Evolutionary conservation across 2,888 invertebrate genomes (phyloP), one percentile per base, ranked within the genome.

Genomic region (Eustalomyia histrio): DNA sequence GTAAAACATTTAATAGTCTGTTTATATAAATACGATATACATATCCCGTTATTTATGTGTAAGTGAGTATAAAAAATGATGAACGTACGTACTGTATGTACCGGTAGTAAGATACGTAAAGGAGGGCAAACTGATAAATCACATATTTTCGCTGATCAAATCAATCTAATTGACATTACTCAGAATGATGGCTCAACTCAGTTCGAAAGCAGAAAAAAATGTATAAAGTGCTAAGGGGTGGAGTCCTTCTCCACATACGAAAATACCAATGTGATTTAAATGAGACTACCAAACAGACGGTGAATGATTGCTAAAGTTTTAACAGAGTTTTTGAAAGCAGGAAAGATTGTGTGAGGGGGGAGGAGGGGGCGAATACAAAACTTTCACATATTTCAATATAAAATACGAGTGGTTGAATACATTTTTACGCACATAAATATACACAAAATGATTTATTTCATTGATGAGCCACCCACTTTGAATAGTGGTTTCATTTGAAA

Each of bases 131-230:
- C 88, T 88, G 87, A 89, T 89, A 88, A 88, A 88, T 88, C 88
- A 89, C 89, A 88, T 86, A 88, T 88, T 89, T 89, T 88, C 87
- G 86, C 88, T 88, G 89, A 89, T 89, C 90, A 90, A 90, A 89
- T 89, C 89, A 89, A 89, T 89, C 89, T 89, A 89, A 89, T 89
- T 89, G 89, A 89, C 90, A 89, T 89, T 88, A 89, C 88, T 89
- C 89, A 90, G 89, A 89, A 88, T 89, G 88, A 88, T 89, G 88
- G 81, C 81, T 81, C 71, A 81, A 81, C 81, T 81, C 81, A 61
- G 67, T 86, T 87, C 85, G 85, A 86, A 87, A 88, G 60, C 4
- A 6, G 21, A 16, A n/a, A 21, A 55, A 50, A 18, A 24, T 43
- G 47, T 43, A 21, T 39, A 10, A 53, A 43, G 14, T 29, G 61